Conservation (phyloP, 1,140 invertebrate species). For the Dendroctonus ponderosae region DNA sequence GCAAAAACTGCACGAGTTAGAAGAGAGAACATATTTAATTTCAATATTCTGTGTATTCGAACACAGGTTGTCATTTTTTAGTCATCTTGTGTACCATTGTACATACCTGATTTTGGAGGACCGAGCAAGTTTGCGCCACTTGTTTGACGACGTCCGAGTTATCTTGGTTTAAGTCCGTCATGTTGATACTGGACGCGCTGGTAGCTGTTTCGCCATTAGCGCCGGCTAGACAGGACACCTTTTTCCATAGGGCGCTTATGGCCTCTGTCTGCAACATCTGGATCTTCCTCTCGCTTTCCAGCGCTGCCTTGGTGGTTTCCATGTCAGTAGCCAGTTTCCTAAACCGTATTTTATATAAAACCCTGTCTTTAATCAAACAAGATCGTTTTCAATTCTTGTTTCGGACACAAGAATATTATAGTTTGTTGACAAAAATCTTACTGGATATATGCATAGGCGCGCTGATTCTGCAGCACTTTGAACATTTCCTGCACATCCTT, state of each 20-base stretch:
- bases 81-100: too few species aligned
- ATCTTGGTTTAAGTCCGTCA: slow-evolving; percentile 38
- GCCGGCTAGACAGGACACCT: slow-evolving; percentile 70
- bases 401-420: not conserved
- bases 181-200: slow-evolving; percentile 26
- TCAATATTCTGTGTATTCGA: too few species aligned
- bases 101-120: slow-evolving; percentile 54
- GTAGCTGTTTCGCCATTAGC: slow-evolving; percentile 21
- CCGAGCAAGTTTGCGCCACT: slow-evolving; percentile 54
- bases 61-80: too few species aligned
- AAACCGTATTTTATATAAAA: not conserved
- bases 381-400: not conserved
- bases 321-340: slow-evolving; percentile 78
- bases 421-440: slow-evolving; percentile 53
- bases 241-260: slow-evolving; percentile 86
- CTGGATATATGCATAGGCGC: slow-evolving; percentile 85
- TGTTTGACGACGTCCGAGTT: slow-evolving; percentile 51
- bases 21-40: too few species aligned
- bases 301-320: slow-evolving; percentile 74
- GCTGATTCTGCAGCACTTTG: slow-evolving; percentile 73
- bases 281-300: slow-evolving; percentile 83
- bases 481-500: slow-evolving; percentile 70
- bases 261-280: slow-evolving; percentile 87
- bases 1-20: too few species aligned
- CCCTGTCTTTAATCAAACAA: not conserved